Base-by-base conservation (phyloP, 2,797 vertebrate species). In the Manis crassicaudata region DNA sequence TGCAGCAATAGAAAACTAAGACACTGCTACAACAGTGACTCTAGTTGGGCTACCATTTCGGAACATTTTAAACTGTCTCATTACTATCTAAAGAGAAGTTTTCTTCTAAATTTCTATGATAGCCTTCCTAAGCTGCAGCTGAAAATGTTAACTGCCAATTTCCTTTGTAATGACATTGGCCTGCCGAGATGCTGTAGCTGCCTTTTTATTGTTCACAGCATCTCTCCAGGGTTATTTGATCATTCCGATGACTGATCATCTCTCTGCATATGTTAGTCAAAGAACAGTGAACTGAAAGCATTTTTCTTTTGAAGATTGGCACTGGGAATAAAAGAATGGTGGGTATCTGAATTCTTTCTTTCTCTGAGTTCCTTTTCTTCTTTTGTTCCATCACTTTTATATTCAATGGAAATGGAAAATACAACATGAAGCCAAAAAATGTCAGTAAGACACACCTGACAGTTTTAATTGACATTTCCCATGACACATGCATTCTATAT, bases 51-150 rank as follows among this genome's bases (percentile, higher is more conserved):
- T 73, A 58, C 35, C 18, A 35, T n/a, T 86, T 91, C 37, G 88
- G 54, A 82, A 70, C 37, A 82, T 77, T 90, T 92, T 90, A 82
- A 82, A 82, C 6, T 14, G 18, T 43, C 16, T 10, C 21, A 6
- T 83, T 60, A 68, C 9, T 32, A 83, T 75, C 58, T 85, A 92
- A 90, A 56, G 60, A 85, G 50, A 86, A 80, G 1, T n/a, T 85
- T 95, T 95, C 18, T 37, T 81, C 52, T 43, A 35, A 89, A 81
- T 52, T 96, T 93, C 75, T 52, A 82, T 63, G 14, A 92, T 35
- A 50, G n/a, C 14, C 58, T 95, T 95, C n/a, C 63, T 65, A 86
- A 88, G 88, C 32, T 46, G 40, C 40, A 80, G n/a, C 27, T 90
- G 56, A 43, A 76, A 93, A 67, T 58, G 16, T 72, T 62, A 67